phyloP scores from a whole-genome alignment of 2,113 vertebrate genomes.

The Neolamprologus devosi region DNA sequence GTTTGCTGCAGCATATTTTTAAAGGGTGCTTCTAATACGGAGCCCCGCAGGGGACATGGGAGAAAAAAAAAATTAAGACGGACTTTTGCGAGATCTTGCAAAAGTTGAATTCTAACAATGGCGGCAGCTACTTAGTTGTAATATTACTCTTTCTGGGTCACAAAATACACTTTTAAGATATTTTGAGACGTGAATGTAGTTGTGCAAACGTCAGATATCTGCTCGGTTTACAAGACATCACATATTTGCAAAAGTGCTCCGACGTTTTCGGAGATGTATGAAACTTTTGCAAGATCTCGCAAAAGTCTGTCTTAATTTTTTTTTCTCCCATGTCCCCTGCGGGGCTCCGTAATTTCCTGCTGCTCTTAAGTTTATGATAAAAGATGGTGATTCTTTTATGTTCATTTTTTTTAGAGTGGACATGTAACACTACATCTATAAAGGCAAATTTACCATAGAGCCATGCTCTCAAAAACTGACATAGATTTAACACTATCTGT shows the following conservation, averaged over 20 bases:
- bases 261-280: not conserved
- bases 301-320: not conserved
- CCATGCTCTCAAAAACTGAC: not conserved
- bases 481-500: not conserved
- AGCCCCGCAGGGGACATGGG: not conserved
- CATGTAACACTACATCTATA: not conserved
- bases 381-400: not conserved
- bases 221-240: not conserved
- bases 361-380: not conserved
- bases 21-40: not conserved
- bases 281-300: not conserved
- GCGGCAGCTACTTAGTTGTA: not conserved
- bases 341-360: not conserved
- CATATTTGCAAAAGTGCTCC: not conserved
- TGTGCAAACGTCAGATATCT: not conserved
- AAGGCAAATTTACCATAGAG: not conserved
- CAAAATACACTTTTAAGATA: not conserved
- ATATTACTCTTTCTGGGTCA: not conserved
- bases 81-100: not conserved
- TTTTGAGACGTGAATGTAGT: not conserved
- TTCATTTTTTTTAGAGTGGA: not conserved
- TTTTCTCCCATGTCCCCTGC: rapidly evolving
- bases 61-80: not conserved
- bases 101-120: not conserved
- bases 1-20: not conserved